Conservation (phyloP, 1,140 invertebrate species). For the Lepidostoma basale region DNA sequence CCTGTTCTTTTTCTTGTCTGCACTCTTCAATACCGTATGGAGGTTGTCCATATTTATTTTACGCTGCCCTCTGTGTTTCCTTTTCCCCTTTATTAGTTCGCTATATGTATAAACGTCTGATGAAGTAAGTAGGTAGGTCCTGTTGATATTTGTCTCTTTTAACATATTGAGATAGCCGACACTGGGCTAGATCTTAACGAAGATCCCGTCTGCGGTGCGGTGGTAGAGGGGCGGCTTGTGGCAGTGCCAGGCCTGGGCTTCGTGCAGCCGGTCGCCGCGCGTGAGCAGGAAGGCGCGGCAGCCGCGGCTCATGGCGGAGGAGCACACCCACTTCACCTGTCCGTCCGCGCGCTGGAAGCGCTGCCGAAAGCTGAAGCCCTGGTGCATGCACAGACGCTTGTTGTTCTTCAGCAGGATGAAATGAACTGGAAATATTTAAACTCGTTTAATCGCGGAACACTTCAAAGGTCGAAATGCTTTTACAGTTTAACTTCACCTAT, state of each 20-base stretch:
- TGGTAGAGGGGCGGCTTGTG: background rate
- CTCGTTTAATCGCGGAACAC: too few species aligned
- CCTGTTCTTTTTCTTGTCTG: too few species aligned
- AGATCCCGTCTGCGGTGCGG: background rate
- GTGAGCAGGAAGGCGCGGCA: conserved; percentile 1
- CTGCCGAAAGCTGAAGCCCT: conserved; percentile 13
- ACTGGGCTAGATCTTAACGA: background rate
- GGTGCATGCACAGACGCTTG: background rate
- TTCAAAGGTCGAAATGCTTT: too few species aligned
- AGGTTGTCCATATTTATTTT: too few species aligned
- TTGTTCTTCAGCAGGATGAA: conserved; percentile 6
- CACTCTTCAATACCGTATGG: too few species aligned
- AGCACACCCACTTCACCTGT: background rate
- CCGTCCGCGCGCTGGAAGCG: background rate
- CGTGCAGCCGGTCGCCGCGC: background rate
- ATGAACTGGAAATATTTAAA: background rate
- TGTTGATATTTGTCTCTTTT: background rate
- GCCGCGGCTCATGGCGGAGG: background rate
- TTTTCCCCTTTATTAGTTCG: too few species aligned
- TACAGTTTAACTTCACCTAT: too few species aligned
- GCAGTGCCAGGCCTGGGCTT: background rate
- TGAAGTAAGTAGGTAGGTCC: background rate
- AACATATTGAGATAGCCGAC: background rate
- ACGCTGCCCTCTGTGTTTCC: too few species aligned
- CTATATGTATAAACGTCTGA: too few species aligned